Evolutionary conservation across 2,888 invertebrate species (phyloP).

Genomic region (Patella depressa): DNA sequence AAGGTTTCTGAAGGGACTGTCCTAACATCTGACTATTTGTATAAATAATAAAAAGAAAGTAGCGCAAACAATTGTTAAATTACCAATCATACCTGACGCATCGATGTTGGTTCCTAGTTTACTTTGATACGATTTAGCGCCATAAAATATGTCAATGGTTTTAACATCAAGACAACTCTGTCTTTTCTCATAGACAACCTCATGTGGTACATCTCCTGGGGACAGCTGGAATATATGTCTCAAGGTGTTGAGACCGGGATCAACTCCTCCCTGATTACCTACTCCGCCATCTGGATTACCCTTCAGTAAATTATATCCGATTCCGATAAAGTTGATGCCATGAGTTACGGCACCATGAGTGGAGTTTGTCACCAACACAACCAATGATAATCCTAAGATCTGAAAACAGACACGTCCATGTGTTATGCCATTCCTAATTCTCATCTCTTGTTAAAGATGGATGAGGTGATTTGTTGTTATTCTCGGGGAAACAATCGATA

Average conservation of each 20-base stretch:
- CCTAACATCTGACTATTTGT: too few relatives aligned
- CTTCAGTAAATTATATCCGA: slow-evolving; percentile 47
- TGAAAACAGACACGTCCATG: too few relatives aligned
- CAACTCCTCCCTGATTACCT: slow-evolving; percentile 43
- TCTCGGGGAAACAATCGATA: too few relatives aligned
- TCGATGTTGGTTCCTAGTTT: slow-evolving; percentile 40
- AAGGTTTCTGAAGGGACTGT: too few relatives aligned
- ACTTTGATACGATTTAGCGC: slow-evolving; percentile 47
- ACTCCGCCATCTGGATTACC: slow-evolving; percentile 51
- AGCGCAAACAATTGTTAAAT: too few relatives aligned
- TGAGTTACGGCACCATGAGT: background rate
- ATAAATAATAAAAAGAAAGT: too few relatives aligned
- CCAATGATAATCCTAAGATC: too few relatives aligned
- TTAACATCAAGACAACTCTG: slow-evolving; percentile 41
- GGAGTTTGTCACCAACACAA: too few relatives aligned
- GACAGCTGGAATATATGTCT: slow-evolving; percentile 41
- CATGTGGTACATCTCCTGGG: slow-evolving; percentile 21
- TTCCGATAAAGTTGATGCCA: slow-evolving; percentile 36
- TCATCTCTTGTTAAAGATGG: too few relatives aligned
- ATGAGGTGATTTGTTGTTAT: too few relatives aligned
- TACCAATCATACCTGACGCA: slow-evolving; percentile 32
- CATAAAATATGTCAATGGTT: slow-evolving; percentile 42
- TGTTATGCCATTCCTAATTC: too few relatives aligned
- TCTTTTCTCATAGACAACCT: slow-evolving; percentile 33
- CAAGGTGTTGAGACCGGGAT: slow-evolving; percentile 44